These are phyloP conservation scores for Rhadinocentrus ornatus DNA, from an alignment of 2,797 vertebrate genomes.

Conservation along the genomic window DNA sequence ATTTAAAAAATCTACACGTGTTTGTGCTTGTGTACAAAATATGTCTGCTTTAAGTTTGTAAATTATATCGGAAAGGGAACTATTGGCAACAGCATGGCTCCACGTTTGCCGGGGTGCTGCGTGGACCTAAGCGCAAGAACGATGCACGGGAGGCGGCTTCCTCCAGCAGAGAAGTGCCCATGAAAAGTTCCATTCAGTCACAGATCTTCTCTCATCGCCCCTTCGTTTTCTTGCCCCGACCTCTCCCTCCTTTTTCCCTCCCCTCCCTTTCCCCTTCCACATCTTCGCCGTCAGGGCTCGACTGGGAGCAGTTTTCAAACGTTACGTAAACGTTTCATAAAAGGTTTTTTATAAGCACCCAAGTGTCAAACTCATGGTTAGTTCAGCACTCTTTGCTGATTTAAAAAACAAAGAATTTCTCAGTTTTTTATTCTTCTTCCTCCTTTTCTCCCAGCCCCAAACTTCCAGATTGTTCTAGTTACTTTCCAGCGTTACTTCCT, in stretches of 20 bases:
- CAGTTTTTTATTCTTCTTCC: not conserved
- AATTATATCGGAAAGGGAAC: not conserved
- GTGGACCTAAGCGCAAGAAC: not conserved
- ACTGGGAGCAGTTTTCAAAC: constrained; percentile 36
- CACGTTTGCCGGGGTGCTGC: not conserved
- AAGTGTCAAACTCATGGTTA: not conserved
- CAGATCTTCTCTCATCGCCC: constrained; percentile 18
- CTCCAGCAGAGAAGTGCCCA: constrained; percentile 40
- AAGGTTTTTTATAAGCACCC: not conserved
- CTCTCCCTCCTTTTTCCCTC: not conserved
- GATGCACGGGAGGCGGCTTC: not conserved
- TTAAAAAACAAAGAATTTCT: not conserved
- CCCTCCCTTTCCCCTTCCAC: constrained; percentile 43
- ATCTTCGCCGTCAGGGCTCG: constrained; percentile 4
- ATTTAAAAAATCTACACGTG: not conserved
- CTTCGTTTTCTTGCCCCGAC: not conserved
- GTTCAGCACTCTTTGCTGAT: not conserved
- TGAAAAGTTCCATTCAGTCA: constrained; percentile 71
- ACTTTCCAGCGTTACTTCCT: constrained; percentile 27
- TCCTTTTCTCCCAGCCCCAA: constrained; percentile 24
- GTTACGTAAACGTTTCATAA: constrained; percentile 1
- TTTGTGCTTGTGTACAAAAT: constrained; percentile 9
- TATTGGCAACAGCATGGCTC: not conserved
- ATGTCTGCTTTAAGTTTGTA: not conserved
- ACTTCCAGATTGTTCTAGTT: constrained; percentile 25